phyloP scores from a whole-genome alignment of 2,113 vertebrate genomes.

The Bucco capensis region DNA sequence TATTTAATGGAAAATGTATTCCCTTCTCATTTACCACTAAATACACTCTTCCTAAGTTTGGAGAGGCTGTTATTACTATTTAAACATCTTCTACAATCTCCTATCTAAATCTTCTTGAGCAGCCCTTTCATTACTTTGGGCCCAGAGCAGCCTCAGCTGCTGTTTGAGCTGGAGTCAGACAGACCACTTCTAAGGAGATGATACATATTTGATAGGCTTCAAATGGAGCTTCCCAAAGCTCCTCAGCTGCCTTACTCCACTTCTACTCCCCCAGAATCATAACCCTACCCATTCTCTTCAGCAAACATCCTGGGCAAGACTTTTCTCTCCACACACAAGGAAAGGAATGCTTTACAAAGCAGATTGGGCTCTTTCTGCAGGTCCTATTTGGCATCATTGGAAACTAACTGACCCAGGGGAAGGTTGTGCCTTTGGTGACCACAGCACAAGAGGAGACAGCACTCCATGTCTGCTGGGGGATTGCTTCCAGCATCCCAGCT shows the following conservation, averaged over 20 bases:
- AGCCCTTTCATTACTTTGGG: not conserved
- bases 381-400: not conserved
- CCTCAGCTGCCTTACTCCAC: not conserved
- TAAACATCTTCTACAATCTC: not conserved
- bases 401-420: not conserved
- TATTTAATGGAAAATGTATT: accelerated
- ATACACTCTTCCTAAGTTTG: not conserved
- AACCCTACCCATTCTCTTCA: conserved; percentile 13
- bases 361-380: not conserved
- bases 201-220: conserved; percentile 11
- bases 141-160: not conserved
- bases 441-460: not conserved
- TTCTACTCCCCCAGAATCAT: not conserved
- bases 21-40: not conserved
- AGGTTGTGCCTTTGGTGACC: not conserved
- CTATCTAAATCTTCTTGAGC: not conserved
- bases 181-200: conserved; percentile 21
- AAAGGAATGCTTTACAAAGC: not conserved
- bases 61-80: not conserved
- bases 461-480: not conserved
- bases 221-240: conserved; percentile 20
- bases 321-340: not conserved
- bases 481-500: not conserved
- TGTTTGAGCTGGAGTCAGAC: not conserved
- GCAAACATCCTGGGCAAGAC: not conserved